These are phyloP conservation scores for Ormyrus thymus DNA, from an alignment of 2,888 invertebrate species.

Conservation along the genomic window DNA sequence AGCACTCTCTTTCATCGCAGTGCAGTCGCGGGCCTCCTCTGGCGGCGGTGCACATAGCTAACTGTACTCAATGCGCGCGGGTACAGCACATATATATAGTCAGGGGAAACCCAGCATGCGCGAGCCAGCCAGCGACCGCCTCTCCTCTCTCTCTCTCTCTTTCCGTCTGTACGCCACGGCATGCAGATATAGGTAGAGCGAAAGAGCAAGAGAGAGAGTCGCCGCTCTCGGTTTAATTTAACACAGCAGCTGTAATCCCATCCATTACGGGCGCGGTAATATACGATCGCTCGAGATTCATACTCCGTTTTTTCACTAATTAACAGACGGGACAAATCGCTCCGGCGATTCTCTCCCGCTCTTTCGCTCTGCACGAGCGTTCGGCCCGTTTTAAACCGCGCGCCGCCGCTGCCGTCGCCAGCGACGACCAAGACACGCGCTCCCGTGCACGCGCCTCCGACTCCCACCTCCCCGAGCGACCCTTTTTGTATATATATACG, in stretches of 20 bases:
- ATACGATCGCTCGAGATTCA: conserved; percentile 76
- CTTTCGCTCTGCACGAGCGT: neutral
- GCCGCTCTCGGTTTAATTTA: conserved; percentile 73
- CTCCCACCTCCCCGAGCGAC: neutral
- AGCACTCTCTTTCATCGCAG: conserved; percentile 7
- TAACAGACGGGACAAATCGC: conserved; percentile 76
- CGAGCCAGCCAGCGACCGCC: conserved; percentile 24
- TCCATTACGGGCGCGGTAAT: conserved; percentile 74
- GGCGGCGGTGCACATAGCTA: conserved; percentile 39
- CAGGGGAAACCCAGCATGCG: conserved; percentile 10
- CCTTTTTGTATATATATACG: conserved; percentile 18
- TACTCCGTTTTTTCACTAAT: conserved; percentile 76
- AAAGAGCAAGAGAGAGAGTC: neutral
- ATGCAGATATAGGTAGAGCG: conserved; percentile 31
- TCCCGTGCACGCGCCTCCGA: conserved; percentile 17
- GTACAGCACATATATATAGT: neutral
- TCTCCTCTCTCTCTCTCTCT: conserved; percentile 26
- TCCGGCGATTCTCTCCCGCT: conserved; percentile 60
- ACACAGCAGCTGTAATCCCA: conserved; percentile 76
- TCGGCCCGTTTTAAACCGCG: neutral
- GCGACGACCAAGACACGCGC: too few species aligned
- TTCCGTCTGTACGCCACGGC: conserved; percentile 10
- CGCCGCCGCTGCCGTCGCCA: neutral
- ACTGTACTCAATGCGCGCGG: conserved; percentile 26
- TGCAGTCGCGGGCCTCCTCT: conserved; percentile 25